Conservation (phyloP, 1,140 invertebrate genomes). For the Pinna nobilis region DNA sequence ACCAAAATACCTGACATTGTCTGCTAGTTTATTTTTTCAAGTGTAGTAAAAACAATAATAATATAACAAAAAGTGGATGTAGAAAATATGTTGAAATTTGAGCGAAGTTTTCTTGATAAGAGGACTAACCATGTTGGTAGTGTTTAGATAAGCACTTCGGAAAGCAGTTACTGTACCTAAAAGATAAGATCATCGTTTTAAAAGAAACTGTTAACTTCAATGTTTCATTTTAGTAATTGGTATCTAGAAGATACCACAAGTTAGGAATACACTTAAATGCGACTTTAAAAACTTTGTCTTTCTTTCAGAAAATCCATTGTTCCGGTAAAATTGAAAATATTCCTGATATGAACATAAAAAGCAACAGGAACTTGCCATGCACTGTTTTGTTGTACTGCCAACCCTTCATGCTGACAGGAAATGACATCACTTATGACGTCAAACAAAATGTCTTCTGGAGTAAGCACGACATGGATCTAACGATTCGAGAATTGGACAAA, state of each 20-base stretch:
- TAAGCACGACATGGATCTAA: constrained; percentile 65
- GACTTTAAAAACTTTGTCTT: not conserved
- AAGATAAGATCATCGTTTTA: too few species aligned
- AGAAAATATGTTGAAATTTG: too few species aligned
- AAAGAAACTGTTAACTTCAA: too few species aligned
- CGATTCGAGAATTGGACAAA: constrained; percentile 59
- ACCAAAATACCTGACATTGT: too few species aligned
- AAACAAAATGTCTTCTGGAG: constrained; percentile 64
- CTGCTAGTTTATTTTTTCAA: not conserved
- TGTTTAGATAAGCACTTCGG: too few species aligned
- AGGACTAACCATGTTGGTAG: too few species aligned
- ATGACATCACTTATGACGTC: constrained; percentile 46
- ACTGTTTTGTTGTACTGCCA: constrained; percentile 58
- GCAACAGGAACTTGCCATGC: constrained; percentile 28
- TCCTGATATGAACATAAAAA: constrained; percentile 32
- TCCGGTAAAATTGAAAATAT: constrained; percentile 45
- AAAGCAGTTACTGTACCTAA: too few species aligned
- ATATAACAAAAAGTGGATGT: too few species aligned
- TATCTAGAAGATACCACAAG: too few species aligned
- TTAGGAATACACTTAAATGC: too few species aligned
- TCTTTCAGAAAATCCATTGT: constrained; percentile 65
- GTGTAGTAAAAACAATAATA: not conserved
- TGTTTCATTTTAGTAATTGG: too few species aligned
- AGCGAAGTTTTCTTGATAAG: too few species aligned
- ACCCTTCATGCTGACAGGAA: constrained; percentile 57